phyloP scores from a whole-genome alignment of 2,797 vertebrate species.

The Paramormyrops hopkinsi region DNA sequence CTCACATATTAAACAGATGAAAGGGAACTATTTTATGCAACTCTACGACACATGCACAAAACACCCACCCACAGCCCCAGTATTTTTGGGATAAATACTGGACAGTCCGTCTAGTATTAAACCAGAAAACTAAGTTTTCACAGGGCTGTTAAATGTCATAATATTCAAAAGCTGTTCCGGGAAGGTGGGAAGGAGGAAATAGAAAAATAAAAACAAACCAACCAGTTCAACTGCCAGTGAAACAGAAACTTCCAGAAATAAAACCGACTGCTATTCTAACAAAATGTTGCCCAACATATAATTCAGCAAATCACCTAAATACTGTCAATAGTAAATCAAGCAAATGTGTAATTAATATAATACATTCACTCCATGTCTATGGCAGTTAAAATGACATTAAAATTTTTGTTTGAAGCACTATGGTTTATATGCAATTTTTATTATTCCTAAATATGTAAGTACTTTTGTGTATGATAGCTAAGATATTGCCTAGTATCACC shows the following conservation, averaged over 20 bases:
- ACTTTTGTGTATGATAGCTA: not conserved
- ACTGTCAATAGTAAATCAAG: not conserved
- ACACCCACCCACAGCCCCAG: not conserved
- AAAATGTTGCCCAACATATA: not conserved
- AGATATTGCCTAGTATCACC: not conserved
- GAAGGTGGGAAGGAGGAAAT: not conserved
- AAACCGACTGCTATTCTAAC: not conserved
- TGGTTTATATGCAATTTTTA: not conserved
- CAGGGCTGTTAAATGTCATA: not conserved
- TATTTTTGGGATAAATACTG: not conserved
- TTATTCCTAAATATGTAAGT: not conserved
- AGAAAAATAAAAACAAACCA: not conserved
- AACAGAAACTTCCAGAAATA: not conserved
- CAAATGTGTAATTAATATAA: not conserved
- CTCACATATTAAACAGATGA: slow-evolving; percentile 6
- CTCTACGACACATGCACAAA: not conserved
- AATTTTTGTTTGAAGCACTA: not conserved
- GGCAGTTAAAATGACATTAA: not conserved
- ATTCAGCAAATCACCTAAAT: not conserved
- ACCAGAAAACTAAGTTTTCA: not conserved
- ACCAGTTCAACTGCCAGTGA: not conserved
- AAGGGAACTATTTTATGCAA: slow-evolving; percentile 10
- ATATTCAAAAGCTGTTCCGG: not conserved
- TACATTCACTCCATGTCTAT: not conserved
- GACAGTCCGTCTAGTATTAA: not conserved